Evolutionary conservation across 1,140 invertebrate genomes (phyloP), one percentile per base, ranked within the genome.

Genomic region (Stenopsyche tienmushanensis): DNA sequence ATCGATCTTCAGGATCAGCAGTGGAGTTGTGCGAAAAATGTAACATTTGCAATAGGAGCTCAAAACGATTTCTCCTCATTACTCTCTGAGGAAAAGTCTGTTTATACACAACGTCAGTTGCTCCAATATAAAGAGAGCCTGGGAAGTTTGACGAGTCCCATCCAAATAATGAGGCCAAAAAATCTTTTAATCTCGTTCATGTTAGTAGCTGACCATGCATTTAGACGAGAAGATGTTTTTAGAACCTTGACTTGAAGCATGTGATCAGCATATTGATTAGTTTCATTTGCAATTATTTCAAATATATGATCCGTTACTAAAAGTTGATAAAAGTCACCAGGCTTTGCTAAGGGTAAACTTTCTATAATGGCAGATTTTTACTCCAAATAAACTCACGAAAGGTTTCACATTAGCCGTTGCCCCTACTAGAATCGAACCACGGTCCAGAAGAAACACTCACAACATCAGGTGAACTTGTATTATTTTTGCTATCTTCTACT

Each of bases 11-110:
- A 29, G 7, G 7, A 52, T 63, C 49, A 39, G 60, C 45, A 63
- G 60, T 63, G 29, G 17, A 29, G 34, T 63, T 73, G 50, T 74
- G 42, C 21, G 29, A 54, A 70, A 74, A 75, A 68, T 74, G 71
- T 54, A 73, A 55, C 10, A 71, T 67, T 44, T 60, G 47, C 53
- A 75, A 60, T 54, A 76, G 47, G 52, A 72, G 26, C 60, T 73
- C 60, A 65, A 75, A 77, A 64, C 73, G 63, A 44, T 77, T 72
- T 60, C 52, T 20, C 24, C 41, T 65, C 64, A 65, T 57, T 42
- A 57, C 34, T 3, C 29, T 41, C 20, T 41, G 2, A 2, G 54
- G 54, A 57, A 57, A 57, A 3, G 54, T 57, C 42, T 57, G 54
- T 23, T 17, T 2, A 57, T 41, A 57, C 42, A 18, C 10, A 13